Evolutionary conservation across 2,888 invertebrate species (phyloP).

Genomic region (Polydrusus cervinus): DNA sequence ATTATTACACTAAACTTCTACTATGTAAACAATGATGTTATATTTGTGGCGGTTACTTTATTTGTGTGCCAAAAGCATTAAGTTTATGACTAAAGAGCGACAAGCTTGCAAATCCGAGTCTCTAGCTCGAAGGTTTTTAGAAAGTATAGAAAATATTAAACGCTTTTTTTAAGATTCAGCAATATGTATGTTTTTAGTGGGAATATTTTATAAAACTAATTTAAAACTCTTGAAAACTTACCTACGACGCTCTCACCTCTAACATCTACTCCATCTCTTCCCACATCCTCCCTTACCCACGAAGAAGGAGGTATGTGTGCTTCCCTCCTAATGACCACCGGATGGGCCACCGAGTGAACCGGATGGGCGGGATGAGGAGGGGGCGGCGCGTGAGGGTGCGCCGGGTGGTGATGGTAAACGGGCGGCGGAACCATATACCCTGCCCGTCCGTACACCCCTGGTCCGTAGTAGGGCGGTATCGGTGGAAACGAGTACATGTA

Average conservation of each 20-base stretch:
- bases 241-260: slow-evolving; percentile 44
- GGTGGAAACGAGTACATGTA: slow-evolving; percentile 68
- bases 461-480: slow-evolving; percentile 65
- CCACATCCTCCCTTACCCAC: slow-evolving; percentile 31
- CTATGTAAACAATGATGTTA: too few species aligned
- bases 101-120: too few species aligned
- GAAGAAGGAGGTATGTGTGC: slow-evolving; percentile 24
- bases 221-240: slow-evolving; percentile 14
- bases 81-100: too few species aligned
- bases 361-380: slow-evolving; percentile 24
- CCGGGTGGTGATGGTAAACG: slow-evolving; percentile 62
- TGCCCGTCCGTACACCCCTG: slow-evolving; percentile 58
- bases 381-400: slow-evolving; percentile 63
- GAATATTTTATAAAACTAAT: too few species aligned
- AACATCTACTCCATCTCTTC: slow-evolving; percentile 34
- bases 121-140: too few species aligned
- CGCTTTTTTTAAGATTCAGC: too few species aligned
- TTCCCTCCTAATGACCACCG: slow-evolving; percentile 61
- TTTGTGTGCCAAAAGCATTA: too few species aligned
- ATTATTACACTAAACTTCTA: too few species aligned
- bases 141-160: not conserved
- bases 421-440: slow-evolving; percentile 63
- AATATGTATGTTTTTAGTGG: too few species aligned
- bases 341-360: slow-evolving; percentile 42
- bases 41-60: too few species aligned